Base-by-base conservation (phyloP, 2,113 vertebrate genomes). In the Salminus brasiliensis region DNA sequence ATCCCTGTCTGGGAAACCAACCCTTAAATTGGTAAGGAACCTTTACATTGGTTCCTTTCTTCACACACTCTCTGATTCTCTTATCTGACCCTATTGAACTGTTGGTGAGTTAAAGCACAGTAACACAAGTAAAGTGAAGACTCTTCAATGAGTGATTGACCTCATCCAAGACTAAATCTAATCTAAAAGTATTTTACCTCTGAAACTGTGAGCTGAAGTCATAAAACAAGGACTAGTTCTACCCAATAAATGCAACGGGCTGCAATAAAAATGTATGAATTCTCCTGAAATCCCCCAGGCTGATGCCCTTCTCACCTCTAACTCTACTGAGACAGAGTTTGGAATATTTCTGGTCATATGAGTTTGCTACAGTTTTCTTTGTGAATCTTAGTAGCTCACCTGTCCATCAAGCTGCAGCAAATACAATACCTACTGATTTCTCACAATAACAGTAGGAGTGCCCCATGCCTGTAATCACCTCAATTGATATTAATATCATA, bases 281-380 rank as follows among this genome's bases (percentile, higher is more conserved):
- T 39, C 60, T 66, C 7, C 34, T 39, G 4, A 18, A 9, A 39
- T 66, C 62, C 4, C 62, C 34, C 36, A 3, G 34, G 18, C n/a
- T 23, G 62, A 23, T 39, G 32, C 62, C 36, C 62, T 66, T 66
- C 62, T 23, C 62, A 66, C 62, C 62, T 66, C 36, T 23, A 66
- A 34, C 18, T 66, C 21, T 66, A 8, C 36, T 39, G 62, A 32
- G 59, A 32, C 59, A 62, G 27, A 62, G 29, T 32, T 63, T 30
- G 52, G 32, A 63, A 21, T 63, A 21, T 34, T 34, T 18, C 6
- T 36, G 8, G 30, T 63, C 60, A 66, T 32, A 39, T 36, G 10
- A n/a, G 32, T 66, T 66, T 21, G 8, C 18, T 63, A 63, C 30
- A 66, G 34, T 11, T 66, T 9, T n/a, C 62, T 66, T n/a, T 39